phyloP scores from a whole-genome alignment of 2,888 invertebrate genomes.

The Pyrochroa serraticornis region DNA sequence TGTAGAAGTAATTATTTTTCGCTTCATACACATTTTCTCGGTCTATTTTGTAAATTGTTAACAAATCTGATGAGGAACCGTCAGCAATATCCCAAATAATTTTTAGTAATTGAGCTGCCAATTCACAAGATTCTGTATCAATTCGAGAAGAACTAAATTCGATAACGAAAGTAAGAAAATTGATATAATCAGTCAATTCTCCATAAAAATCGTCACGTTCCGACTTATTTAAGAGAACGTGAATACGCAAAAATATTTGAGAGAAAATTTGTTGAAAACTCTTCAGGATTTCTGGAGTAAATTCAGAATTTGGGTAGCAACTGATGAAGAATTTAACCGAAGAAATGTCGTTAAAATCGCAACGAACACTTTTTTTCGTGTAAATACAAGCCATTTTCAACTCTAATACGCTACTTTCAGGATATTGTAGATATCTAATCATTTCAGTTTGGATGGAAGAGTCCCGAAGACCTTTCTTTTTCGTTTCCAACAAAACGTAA shows the following conservation, averaged over 20 bases:
- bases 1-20: conserved; percentile 33
- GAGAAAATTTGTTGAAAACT: conserved; percentile 32
- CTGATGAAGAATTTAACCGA: conserved; percentile 30
- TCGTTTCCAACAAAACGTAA: conserved; percentile 35
- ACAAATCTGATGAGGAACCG: conserved; percentile 30
- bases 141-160: conserved; percentile 29
- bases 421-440: conserved; percentile 23
- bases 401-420: conserved; percentile 29
- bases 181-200: conserved; percentile 26
- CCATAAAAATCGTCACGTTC: conserved; percentile 1
- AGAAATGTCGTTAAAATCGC: conserved; percentile 28
- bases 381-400: conserved; percentile 38
- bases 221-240: too few species aligned
- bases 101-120: conserved; percentile 37
- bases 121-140: conserved; percentile 30
- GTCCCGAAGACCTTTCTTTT: conserved; percentile 30
- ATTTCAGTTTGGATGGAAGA: conserved; percentile 19
- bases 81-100: conserved; percentile 33
- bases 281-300: conserved; percentile 30
- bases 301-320: conserved; percentile 24
- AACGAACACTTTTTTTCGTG: conserved; percentile 33
- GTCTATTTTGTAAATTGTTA: conserved; percentile 34
- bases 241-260: conserved; percentile 29
- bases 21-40: conserved; percentile 31
- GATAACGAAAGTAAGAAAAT: conserved; percentile 33